Conservation (phyloP, 2,113 vertebrate genomes). For the Lepisosteus oculatus region DNA sequence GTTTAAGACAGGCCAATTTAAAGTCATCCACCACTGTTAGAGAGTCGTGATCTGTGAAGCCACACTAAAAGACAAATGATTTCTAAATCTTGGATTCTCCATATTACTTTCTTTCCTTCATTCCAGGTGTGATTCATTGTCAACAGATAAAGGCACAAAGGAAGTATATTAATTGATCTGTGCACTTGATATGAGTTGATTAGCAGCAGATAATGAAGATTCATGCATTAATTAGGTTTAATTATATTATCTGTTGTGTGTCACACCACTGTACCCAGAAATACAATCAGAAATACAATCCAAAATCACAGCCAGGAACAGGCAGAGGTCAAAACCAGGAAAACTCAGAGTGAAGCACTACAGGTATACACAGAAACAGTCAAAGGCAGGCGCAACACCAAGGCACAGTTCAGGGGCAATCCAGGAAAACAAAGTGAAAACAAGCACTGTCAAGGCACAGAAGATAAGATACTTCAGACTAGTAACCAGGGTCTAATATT, state of each 20-base stretch:
- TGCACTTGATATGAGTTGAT: conserved; percentile 28
- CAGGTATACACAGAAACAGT: too few relatives aligned
- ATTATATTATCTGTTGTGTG: conserved; percentile 17
- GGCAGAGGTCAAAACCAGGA: too few relatives aligned
- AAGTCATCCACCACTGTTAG: background rate
- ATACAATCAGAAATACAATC: too few relatives aligned
- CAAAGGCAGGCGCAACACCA: too few relatives aligned
- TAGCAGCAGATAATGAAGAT: conserved; percentile 15
- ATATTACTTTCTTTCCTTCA: conserved; percentile 13
- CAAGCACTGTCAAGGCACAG: too few relatives aligned
- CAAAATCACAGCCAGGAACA: too few relatives aligned
- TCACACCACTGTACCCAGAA: too few relatives aligned
- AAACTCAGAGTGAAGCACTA: too few relatives aligned
- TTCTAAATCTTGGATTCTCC: conserved; percentile 3
- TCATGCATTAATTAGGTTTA: conserved; percentile 9
- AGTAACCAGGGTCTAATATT: too few relatives aligned
- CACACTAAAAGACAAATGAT: conserved; percentile 18
- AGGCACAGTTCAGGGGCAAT: too few relatives aligned
- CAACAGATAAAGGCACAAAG: conserved; percentile 4
- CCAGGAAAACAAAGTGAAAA: too few relatives aligned
- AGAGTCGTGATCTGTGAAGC: conserved; percentile 6
- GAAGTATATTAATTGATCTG: conserved; percentile 23
- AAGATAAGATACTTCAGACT: too few relatives aligned
- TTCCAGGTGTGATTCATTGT: conserved; percentile 12
- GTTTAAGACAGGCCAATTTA: background rate